Base-by-base conservation (phyloP, 2,113 vertebrate genomes). In the Epinephelus moara region DNA sequence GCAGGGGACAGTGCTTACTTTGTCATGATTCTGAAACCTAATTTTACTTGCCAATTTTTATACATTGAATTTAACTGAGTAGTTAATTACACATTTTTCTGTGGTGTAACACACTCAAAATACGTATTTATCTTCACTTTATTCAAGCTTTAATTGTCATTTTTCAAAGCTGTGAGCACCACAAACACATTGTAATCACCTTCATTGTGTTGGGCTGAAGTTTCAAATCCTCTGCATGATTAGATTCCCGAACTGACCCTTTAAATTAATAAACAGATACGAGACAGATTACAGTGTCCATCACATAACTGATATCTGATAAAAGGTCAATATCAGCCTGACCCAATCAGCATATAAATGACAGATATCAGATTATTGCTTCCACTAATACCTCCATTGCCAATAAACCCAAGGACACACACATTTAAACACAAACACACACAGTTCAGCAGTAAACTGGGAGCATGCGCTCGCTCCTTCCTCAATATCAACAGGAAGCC, bases 401-500 rank as follows among this genome's bases (percentile, higher is more conserved):
- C 50, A 18, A 21, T 40, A 60, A 75, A 68, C 57, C 4, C 17
- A 77, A 59, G 40, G 23, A 73, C 55, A 76, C 42, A 76, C 42
- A 30, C 4, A 56, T 37, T 37, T 21, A 76, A 64, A 83, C 3
- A 68, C 68, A 80, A 56, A 78, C 53, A 71, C 63, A 78, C 30
- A 53, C 52, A 33, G 33, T 53, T 72, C 50, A 45, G 55, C 57
- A 33, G 60, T 81, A 73, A 84, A 81, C 75, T 60, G 59, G 21
- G 45, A 76, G 47, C 42, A 17, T 63, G 68, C 27, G 2, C 49
- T 69, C 12, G 56, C 57, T 74, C 83, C 75, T 77, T 82, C 79
- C 75, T 84, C 70, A 71, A 75, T 80, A 75, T 79, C 77, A 87
- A 85, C 90, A 88, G 88, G 85, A 90, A 89, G 74, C 71, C 27